These are phyloP conservation scores for Tragelaphus strepsiceros DNA, from an alignment of 2,113 vertebrate species.

Conservation along the genomic window DNA sequence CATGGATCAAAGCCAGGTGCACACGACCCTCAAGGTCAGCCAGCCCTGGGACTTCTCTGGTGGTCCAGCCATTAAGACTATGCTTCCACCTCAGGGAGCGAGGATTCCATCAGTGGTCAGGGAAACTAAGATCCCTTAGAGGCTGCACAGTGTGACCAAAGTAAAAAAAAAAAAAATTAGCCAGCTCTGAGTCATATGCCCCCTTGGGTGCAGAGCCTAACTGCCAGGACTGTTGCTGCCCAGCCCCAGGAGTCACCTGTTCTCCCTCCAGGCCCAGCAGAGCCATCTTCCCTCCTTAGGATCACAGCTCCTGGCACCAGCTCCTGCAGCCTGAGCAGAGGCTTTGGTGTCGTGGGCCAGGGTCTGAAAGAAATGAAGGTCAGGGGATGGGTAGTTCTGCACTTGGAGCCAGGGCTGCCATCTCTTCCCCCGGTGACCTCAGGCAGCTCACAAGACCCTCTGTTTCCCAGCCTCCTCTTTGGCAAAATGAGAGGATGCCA, in stretches of 20 bases:
- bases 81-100: background rate
- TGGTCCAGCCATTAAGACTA: background rate
- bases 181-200: background rate
- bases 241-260: fast-evolving
- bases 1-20: background rate
- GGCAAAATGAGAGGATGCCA: background rate
- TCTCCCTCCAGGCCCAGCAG: background rate
- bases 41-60: background rate
- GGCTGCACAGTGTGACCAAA: background rate
- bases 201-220: too few relatives aligned
- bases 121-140: background rate
- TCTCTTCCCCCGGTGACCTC: background rate
- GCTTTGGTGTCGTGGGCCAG: background rate
- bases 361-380: background rate
- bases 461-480: background rate
- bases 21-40: fast-evolving
- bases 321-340: background rate
- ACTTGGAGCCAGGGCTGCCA: too few relatives aligned
- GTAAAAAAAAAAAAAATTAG: background rate
- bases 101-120: background rate
- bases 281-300: background rate
- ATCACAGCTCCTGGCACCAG: background rate
- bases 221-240: background rate
- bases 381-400: background rate
- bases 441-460: background rate